Conservation (phyloP, 2,113 vertebrate genomes). For the Erpornis zantholeuca region DNA sequence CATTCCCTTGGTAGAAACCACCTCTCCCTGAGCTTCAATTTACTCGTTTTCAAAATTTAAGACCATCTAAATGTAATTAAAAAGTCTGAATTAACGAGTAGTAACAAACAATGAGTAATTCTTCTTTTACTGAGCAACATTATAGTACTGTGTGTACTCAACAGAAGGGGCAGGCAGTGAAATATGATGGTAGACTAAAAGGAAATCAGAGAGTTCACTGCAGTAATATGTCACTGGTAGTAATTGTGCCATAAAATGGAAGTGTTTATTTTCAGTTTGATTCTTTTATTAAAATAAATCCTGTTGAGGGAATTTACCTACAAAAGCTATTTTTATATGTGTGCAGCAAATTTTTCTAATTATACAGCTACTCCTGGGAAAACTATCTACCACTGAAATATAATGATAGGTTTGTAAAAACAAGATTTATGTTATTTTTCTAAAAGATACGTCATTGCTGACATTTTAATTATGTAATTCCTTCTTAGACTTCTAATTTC, state of each 20-base stretch:
- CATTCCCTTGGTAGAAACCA: neutral
- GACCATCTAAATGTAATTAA: constrained; percentile 19
- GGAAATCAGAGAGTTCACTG: constrained; percentile 41
- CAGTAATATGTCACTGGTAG: constrained; percentile 21
- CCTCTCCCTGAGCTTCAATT: neutral
- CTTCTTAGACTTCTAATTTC: neutral
- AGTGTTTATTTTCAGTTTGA: constrained; percentile 5
- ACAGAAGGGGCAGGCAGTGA: neutral
- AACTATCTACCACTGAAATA: neutral
- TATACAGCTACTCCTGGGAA: neutral
- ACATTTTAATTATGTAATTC: constrained; percentile 37
- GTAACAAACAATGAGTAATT: neutral
- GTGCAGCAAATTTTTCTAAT: constrained; percentile 30
- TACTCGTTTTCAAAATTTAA: constrained; percentile 3
- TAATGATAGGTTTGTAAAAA: constrained; percentile 10
- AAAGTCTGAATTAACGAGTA: neutral
- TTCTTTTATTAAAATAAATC: constrained; percentile 48
- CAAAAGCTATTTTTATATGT: constrained; percentile 8
- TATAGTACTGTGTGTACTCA: neutral
- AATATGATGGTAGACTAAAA: constrained; percentile 11
- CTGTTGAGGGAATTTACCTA: constrained; percentile 11
- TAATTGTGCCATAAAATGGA: constrained; percentile 42
- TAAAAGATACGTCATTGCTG: neutral
- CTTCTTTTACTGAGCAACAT: constrained; percentile 7
- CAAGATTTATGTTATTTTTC: neutral